Conservation (phyloP, 2,113 vertebrate genomes). For the Ptychochromis oligacanthus region DNA sequence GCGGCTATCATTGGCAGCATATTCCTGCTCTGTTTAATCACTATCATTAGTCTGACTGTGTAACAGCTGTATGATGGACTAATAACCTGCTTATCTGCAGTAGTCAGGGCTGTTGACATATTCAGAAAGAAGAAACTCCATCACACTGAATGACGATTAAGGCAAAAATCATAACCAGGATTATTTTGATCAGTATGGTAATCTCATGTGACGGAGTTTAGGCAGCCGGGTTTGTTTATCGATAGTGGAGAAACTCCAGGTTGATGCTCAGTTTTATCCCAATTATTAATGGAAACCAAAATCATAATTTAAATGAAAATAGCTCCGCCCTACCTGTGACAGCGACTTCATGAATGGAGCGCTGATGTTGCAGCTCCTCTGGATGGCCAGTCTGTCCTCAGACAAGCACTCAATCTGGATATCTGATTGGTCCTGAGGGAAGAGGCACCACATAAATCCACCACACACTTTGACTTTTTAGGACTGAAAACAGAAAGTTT, state of each 20-base stretch:
- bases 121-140: not conserved
- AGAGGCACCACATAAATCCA: not conserved
- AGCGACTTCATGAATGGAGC: constrained; percentile 90
- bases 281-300: no score
- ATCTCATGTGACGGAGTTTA: no score
- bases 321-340: constrained; percentile 82
- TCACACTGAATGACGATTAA: not conserved
- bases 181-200: no score
- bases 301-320: not conserved
- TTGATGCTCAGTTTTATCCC: not conserved
- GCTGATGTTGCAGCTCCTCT: constrained; percentile 88
- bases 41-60: constrained; percentile 22
- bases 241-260: not conserved
- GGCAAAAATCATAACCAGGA: not conserved
- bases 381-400: constrained; percentile 71
- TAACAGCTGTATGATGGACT: not conserved
- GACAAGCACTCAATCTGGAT: constrained; percentile 86
- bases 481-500: accelerated
- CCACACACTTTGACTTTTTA: not conserved
- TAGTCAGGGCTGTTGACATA: not conserved
- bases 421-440: constrained; percentile 85
- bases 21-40: constrained; percentile 19
- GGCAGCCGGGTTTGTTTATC: no score
- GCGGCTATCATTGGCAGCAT: not conserved
- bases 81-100: not conserved